phyloP scores from a whole-genome alignment of 2,113 vertebrate species.

The Sterrhoptilus dennistouni region DNA sequence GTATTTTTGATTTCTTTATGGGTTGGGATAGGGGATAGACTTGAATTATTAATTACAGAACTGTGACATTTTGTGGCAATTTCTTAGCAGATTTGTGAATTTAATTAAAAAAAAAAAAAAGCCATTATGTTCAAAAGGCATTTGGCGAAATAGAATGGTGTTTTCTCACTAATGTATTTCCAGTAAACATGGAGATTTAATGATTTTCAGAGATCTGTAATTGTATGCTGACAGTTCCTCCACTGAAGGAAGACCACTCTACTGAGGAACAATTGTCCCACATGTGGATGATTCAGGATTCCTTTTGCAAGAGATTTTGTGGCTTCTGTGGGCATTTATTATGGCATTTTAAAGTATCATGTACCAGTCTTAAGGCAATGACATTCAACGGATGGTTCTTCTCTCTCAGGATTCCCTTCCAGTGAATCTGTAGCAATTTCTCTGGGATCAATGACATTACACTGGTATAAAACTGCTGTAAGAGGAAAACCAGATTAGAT shows the following conservation, averaged over 20 bases:
- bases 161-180: conserved; percentile 46
- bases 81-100: conserved; percentile 45
- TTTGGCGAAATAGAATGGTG: background rate
- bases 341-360: background rate
- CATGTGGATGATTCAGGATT: background rate
- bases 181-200: conserved; percentile 40
- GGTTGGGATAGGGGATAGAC: background rate
- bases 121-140: conserved; percentile 29
- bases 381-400: background rate
- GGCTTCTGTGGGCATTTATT: conserved; percentile 20
- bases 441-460: background rate
- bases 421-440: background rate
- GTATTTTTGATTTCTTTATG: conserved; percentile 55
- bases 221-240: conserved; percentile 43
- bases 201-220: conserved; percentile 45
- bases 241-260: conserved; percentile 19
- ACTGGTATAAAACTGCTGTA: background rate
- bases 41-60: conserved; percentile 57
- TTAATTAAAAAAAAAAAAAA: conserved; percentile 22
- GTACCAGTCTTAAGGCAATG: background rate
- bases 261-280: conserved; percentile 35
- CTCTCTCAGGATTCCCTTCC: background rate
- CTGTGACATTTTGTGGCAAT: conserved; percentile 20
- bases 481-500: background rate
- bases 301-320: conserved; percentile 17